Evolutionary conservation across 30 jellyfish, hydroid and myxozoan species (phyloP).

Genomic region (Sanderia malayensis): DNA sequence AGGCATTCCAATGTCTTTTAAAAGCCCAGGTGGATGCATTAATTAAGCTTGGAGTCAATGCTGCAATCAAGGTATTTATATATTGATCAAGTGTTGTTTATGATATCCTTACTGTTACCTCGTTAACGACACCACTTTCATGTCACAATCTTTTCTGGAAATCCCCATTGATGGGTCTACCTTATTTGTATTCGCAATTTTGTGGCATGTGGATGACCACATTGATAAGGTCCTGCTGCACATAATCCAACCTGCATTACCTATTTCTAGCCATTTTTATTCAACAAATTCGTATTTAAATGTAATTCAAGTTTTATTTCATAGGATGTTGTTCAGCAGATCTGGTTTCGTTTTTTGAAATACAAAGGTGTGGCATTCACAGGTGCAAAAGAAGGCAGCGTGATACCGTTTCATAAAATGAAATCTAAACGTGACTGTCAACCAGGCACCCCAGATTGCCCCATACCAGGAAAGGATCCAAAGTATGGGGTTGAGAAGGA

Average conservation of each 20-base stretch:
- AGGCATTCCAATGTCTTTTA: conserved; percentile 53
- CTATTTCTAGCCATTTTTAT: background rate
- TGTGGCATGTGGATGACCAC: too few species aligned
- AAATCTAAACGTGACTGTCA: conserved; percentile 6
- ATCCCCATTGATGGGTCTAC: too few species aligned
- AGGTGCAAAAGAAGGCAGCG: conserved; percentile 37
- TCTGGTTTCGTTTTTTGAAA: conserved; percentile 51
- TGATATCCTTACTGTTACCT: too few species aligned
- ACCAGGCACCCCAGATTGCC: background rate
- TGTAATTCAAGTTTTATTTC: too few species aligned
- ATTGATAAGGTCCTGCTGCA: too few species aligned
- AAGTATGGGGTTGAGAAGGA: background rate
- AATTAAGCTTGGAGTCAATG: conserved; percentile 48
- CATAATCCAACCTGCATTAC: too few species aligned
- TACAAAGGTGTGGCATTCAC: conserved; percentile 45
- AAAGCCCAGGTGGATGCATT: conserved; percentile 54
- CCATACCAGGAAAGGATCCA: background rate
- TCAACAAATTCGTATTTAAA: background rate
- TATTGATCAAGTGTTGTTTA: too few species aligned
- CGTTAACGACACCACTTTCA: too few species aligned
- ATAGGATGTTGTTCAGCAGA: conserved; percentile 45
- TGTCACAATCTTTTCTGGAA: too few species aligned
- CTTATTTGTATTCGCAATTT: too few species aligned
- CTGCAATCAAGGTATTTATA: conserved; percentile 36
- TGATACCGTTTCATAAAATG: conserved; percentile 5